phyloP scores from a whole-genome alignment of 2,888 invertebrate species.

The Criorhina ranunculi region DNA sequence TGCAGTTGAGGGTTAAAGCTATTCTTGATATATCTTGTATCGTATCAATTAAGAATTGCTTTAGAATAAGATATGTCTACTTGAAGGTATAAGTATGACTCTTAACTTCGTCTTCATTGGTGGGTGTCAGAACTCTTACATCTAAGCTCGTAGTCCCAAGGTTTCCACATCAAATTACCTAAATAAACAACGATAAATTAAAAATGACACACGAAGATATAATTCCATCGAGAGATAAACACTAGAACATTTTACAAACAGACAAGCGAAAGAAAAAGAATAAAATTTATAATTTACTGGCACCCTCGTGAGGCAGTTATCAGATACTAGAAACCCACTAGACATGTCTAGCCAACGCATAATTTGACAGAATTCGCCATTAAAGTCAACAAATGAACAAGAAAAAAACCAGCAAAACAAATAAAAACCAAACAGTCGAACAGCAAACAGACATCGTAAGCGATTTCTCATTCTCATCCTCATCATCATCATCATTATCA shows the following conservation, averaged over 20 bases:
- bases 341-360: conserved; percentile 75
- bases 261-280: conserved; percentile 1
- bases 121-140: too few species aligned
- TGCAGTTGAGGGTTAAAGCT: too few species aligned
- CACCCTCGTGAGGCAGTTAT: conserved; percentile 63
- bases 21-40: too few species aligned
- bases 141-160: neutral
- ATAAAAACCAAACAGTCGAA: conserved; percentile 13
- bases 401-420: conserved; percentile 63
- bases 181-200: conserved; percentile 45
- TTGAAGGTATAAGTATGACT: too few species aligned
- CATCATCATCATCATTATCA: conserved; percentile 17
- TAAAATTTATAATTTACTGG: conserved; percentile 37
- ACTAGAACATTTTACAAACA: conserved; percentile 49
- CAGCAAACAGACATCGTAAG: conserved; percentile 54
- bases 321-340: conserved; percentile 73
- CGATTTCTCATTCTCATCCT: conserved; percentile 59
- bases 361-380: conserved; percentile 74
- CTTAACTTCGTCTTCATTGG: too few species aligned
- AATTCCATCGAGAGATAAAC: conserved; percentile 52
- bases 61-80: too few species aligned
- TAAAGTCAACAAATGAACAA: conserved; percentile 72
- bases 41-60: too few species aligned
- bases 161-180: neutral
- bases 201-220: conserved; percentile 30